Base-by-base conservation (phyloP, 2,888 invertebrate species). In the Fragum whitleyi region DNA sequence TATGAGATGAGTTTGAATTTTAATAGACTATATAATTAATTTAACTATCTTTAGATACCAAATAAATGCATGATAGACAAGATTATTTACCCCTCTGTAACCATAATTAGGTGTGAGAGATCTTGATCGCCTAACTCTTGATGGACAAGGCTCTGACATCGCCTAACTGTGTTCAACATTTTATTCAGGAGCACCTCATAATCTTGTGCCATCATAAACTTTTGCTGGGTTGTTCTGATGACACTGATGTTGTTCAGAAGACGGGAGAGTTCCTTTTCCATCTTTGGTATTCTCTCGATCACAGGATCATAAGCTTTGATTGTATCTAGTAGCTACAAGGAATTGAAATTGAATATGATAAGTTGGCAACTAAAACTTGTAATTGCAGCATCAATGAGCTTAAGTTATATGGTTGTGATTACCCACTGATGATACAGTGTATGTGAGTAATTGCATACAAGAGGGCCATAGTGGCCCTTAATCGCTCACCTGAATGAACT, bases 111-210 rank as follows among this genome's bases (percentile, higher is more conserved):
- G 91, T 96, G 95, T 14, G 95, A 95, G 26, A 98, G 95, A 77
- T 96, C 95, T 53, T 95, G 94, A 0, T 97, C 97, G 96, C 94
- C 96, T 96, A 81, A 86, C 95, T 96, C 87, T 32, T 39, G 59
- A 16, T 67, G 72, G 11, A 88, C 91, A 59, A 81, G 83, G 53
- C 96, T 96, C 74, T 96, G 95, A 92, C 96, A 96, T 94, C 97
- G 97, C 26, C 97, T 96, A 29, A 98, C 95, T 0, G 97, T 96
- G 0, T 98, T 98, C 1, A 97, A 97, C 70, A 98, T 95, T 91
- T 97, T 96, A 74, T 96, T 95, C 51, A 98, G 95, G 92, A 98
- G 96, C 79, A 95, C 95, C 92, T 98, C 97, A 94, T 98, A 98
- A 88, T 96, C 96, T 65, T 96, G 96, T 0, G 97, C 98, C 93